phyloP scores from a whole-genome alignment of 2,888 invertebrate species.

The Rapana venosa region DNA sequence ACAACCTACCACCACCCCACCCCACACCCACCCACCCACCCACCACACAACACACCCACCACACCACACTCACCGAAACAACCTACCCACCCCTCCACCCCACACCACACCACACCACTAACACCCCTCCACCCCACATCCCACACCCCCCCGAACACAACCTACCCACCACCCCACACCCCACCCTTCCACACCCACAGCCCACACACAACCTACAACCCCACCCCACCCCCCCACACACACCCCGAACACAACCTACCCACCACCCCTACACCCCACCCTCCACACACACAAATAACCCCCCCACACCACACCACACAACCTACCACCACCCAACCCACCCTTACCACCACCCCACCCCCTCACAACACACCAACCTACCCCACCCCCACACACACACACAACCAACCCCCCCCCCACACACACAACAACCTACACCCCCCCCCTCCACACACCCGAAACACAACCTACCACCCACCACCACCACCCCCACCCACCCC shows the following conservation, averaged over 20 bases:
- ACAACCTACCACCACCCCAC: no score
- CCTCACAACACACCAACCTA: conserved; percentile 11
- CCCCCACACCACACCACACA: background rate
- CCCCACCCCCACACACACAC: no score
- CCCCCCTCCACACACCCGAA: no score
- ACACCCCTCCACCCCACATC: background rate
- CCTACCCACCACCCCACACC: background rate
- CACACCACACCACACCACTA: background rate
- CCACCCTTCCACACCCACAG: background rate
- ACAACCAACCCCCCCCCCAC: background rate
- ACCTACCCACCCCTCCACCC: background rate
- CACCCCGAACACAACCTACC: background rate
- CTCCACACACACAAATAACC: background rate
- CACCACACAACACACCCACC: background rate
- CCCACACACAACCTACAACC: no score
- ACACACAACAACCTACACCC: background rate
- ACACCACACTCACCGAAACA: background rate
- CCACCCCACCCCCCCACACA: no score
- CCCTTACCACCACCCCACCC: background rate
- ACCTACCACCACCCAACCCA: no score
- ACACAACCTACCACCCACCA: no score
- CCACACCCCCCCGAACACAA: conserved; percentile 6
- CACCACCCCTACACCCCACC: background rate
- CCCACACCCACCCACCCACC: background rate
- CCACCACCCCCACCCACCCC: background rate